Evolutionary conservation across 2,113 vertebrate species (phyloP), one percentile per base, ranked within the genome.

Genomic region (Amphilophus citrinellus): DNA sequence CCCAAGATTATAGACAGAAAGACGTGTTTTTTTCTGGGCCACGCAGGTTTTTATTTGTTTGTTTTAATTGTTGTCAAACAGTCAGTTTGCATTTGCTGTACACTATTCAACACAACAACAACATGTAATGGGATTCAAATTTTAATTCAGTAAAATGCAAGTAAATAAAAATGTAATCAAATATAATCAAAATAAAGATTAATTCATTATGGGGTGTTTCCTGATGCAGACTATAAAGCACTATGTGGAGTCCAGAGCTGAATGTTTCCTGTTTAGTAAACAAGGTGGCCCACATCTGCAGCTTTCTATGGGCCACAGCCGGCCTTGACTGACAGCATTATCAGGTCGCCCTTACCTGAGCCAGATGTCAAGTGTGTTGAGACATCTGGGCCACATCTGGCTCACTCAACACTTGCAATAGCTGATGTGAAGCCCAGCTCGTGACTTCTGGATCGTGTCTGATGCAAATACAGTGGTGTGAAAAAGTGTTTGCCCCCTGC

Each of bases 61-160:
- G 37, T 6, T 83, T 32, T 20, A 4, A 1, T 24, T 24, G 7
- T 7, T 30, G 30, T 65, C 17, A 9, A 22, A 32, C 6, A 42
- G 6, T 42, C 13, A 18, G 0, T 30, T 50, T 73, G 3, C 20
- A 30, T 10, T 53, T 18, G 0, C 6, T 32, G 20, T 30, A 27
- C 32, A 39, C 13, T 39, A 37, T 20, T n/a, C 20, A 35, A 8
- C 44, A 79, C 4, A 63, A 15, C 11, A 6, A 14, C 61, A 62
- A n/a, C 0, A 78, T 11, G 1, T 10, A 56, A 62, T 27, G 18
- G 3, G 35, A 2, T 39, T n/a, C 5, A 73, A 32, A 13, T 9
- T 6, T 39, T 11, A 18, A 32, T 1, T 53, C 18, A 50, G 42
- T 35, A 50, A 42, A 47, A 47, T 15, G 3, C 14, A 15, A 47